Conservation (phyloP, 2,113 vertebrate genomes). For the Elaphurus davidianus region DNA sequence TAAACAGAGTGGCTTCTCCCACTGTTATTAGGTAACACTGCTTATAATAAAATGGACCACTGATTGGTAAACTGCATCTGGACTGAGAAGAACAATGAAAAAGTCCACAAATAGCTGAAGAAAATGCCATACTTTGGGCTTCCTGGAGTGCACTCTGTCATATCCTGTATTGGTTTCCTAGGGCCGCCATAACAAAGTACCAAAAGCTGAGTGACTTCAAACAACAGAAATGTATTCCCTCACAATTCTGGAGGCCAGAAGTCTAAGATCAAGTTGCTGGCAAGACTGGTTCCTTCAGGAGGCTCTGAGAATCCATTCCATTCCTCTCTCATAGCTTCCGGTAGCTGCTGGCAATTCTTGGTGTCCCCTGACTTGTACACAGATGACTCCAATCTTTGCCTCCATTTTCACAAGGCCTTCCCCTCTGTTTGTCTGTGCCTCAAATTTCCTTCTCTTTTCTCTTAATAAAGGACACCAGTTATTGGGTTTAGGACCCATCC, state of each 20-base stretch:
- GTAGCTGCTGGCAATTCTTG: background rate
- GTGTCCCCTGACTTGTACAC: background rate
- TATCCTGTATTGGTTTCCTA: background rate
- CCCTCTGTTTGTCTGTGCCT: background rate
- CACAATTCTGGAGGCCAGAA: background rate
- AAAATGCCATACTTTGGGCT: background rate
- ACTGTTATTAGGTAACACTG: background rate
- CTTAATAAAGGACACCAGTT: background rate
- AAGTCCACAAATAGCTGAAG: background rate
- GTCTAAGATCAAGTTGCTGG: background rate
- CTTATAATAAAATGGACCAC: background rate
- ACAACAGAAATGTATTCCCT: background rate
- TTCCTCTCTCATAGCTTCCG: background rate
- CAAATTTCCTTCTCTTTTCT: background rate
- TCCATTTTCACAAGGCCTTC: background rate
- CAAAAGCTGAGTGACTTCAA: background rate
- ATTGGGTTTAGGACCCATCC: background rate
- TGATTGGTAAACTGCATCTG: background rate
- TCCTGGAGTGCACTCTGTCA: background rate
- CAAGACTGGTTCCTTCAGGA: background rate
- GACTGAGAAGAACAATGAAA: background rate
- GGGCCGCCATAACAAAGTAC: background rate
- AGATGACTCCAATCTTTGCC: background rate
- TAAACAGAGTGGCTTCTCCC: background rate
- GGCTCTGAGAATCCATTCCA: background rate